Conservation (phyloP, 2,113 vertebrate genomes). For the Sinocyclocheilus grahami region DNA sequence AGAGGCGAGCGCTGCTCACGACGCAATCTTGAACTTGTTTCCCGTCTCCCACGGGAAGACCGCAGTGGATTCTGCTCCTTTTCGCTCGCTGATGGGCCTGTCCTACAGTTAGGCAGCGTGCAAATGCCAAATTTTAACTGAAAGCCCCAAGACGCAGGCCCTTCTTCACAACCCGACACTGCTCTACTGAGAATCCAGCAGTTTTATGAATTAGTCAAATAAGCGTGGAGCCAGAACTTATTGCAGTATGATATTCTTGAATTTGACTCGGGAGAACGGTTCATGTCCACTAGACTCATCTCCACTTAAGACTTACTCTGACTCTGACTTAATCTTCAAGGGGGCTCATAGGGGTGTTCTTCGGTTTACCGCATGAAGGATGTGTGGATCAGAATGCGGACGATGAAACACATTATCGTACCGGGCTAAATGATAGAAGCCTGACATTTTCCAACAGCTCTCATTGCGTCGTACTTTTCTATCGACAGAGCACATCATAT, state of each 20-base stretch:
- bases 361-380: constrained; percentile 27
- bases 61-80: constrained; percentile 30
- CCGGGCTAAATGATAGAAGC: constrained; percentile 14
- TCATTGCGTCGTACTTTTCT: constrained; percentile 13
- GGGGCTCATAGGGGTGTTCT: background rate
- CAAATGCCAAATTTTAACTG: constrained; percentile 5
- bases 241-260: constrained; percentile 41
- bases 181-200: constrained; percentile 35
- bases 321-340: constrained; percentile 19
- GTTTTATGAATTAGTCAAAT: constrained; percentile 44
- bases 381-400: constrained; percentile 11
- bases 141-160: constrained; percentile 26
- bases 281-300: constrained; percentile 31
- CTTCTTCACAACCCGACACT: constrained; percentile 28
- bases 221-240: constrained; percentile 37
- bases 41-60: constrained; percentile 44
- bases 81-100: background rate
- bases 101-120: constrained; percentile 12
- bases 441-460: constrained; percentile 39
- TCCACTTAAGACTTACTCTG: constrained; percentile 27
- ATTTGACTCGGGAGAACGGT: constrained; percentile 27
- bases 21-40: constrained; percentile 46
- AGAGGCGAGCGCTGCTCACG: constrained; percentile 33
- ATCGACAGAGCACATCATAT: constrained; percentile 24
- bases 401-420: constrained; percentile 1